These are phyloP conservation scores for Thripadectes ignobilis DNA, from an alignment of 2,797 vertebrate genomes.

Conservation along the genomic window DNA sequence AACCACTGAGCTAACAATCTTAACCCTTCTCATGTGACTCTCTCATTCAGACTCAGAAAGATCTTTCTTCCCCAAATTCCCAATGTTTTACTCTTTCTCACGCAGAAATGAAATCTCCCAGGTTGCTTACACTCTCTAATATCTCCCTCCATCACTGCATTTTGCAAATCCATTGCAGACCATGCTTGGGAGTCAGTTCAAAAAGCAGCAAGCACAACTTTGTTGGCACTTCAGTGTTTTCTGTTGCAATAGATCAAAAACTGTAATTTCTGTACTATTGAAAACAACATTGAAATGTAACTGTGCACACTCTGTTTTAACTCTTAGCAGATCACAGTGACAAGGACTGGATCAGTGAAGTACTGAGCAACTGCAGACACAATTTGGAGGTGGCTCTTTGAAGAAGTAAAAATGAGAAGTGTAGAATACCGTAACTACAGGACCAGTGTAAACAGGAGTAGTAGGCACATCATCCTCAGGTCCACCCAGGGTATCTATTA, in stretches of 20 bases:
- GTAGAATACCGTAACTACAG: slow-evolving; percentile 65
- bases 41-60: not conserved
- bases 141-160: not conserved
- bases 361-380: not conserved
- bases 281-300: not conserved
- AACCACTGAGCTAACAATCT: not conserved
- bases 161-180: not conserved
- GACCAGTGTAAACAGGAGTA: slow-evolving; percentile 70
- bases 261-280: not conserved
- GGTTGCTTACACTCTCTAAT: not conserved
- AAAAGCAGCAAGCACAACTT: not conserved
- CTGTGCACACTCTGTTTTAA: not conserved
- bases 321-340: not conserved
- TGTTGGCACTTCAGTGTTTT: not conserved
- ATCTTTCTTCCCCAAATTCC: not conserved
- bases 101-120: not conserved
- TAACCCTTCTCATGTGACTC: not conserved
- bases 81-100: not conserved
- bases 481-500: slow-evolving; percentile 73
- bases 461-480: slow-evolving; percentile 60
- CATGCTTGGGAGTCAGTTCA: not conserved
- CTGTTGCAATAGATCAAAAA: not conserved
- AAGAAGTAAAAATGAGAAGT: not conserved
- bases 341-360: not conserved
- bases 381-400: not conserved